These are phyloP conservation scores for Riparia riparia DNA, from an alignment of 2,113 vertebrate species.

Conservation along the genomic window DNA sequence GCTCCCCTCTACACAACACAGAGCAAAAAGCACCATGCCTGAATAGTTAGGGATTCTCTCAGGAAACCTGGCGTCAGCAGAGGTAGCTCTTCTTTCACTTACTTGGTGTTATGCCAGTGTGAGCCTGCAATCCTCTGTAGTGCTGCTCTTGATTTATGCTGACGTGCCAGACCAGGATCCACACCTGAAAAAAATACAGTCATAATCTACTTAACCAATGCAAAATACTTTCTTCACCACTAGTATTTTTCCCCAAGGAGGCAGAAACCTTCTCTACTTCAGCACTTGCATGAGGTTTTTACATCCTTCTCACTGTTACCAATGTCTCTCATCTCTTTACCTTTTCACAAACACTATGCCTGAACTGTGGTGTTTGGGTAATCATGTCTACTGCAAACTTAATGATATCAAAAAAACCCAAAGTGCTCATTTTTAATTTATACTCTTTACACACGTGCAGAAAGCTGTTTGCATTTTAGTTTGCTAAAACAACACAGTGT, in stretches of 20 bases:
- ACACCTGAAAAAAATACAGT: background rate
- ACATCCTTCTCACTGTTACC: background rate
- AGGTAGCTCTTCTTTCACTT: slow-evolving; percentile 20
- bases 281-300: background rate
- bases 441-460: background rate
- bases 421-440: background rate
- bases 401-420: background rate
- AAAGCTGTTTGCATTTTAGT: background rate
- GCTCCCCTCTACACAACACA: background rate
- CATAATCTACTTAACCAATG: background rate
- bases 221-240: background rate
- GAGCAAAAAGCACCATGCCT: background rate
- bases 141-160: background rate
- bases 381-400: background rate
- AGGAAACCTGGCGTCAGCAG: background rate
- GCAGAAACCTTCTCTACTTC: background rate
- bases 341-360: background rate
- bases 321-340: background rate
- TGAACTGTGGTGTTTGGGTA: background rate
- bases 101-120: fast-evolving
- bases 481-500: background rate
- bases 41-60: background rate
- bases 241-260: background rate
- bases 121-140: background rate
- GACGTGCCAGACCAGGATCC: background rate